Evolutionary conservation across 2,113 vertebrate species (phyloP).

Genomic region (Cephalopterus ornatus): DNA sequence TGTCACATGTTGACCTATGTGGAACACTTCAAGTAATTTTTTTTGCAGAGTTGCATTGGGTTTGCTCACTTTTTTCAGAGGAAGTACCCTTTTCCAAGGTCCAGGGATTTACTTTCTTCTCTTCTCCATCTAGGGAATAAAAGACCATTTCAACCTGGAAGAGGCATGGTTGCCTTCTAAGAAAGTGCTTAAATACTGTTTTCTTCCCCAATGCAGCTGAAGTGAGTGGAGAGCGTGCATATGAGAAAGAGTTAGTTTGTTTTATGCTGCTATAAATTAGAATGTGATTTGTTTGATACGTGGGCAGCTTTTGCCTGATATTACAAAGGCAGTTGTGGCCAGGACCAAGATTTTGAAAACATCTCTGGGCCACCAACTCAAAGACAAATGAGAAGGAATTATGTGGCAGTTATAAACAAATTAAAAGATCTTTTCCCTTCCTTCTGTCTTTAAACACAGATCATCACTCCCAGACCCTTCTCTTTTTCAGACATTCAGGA

Average conservation of each 20-base stretch:
- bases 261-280: not conserved
- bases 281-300: not conserved
- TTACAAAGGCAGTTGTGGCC: not conserved
- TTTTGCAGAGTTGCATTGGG: not conserved
- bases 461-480: not conserved
- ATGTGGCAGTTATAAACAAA: not conserved
- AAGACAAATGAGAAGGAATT: not conserved
- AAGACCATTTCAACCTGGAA: not conserved
- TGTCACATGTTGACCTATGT: not conserved
- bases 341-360: not conserved
- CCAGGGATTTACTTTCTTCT: not conserved
- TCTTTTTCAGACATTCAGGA: not conserved
- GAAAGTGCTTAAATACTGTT: not conserved
- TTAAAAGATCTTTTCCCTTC: not conserved
- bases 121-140: not conserved
- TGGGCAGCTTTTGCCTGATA: not conserved
- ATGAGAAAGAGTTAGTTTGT: not conserved
- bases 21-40: not conserved
- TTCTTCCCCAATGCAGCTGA: not conserved
- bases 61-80: not conserved
- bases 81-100: not conserved
- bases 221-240: not conserved
- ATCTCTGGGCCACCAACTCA: accelerated
- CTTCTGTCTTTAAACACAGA: not conserved
- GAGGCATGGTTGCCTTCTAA: not conserved